Evolutionary conservation across 2,113 vertebrate species (phyloP).

Genomic region (Bos javanicus): DNA sequence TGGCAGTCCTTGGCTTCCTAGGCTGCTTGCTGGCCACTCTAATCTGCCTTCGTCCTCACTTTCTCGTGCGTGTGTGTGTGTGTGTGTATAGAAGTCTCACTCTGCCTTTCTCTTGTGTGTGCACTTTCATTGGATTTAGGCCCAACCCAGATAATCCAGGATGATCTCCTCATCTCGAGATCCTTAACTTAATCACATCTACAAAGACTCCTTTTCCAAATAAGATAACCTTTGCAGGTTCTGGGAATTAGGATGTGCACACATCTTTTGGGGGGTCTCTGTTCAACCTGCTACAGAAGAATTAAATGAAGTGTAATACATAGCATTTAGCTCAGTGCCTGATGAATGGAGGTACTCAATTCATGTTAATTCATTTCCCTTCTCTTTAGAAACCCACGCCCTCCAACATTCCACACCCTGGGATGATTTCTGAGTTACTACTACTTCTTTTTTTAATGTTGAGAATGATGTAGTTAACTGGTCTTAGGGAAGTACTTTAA

Average conservation of each 20-base stretch:
- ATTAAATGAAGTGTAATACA: background rate
- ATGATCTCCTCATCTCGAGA: background rate
- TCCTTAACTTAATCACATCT: background rate
- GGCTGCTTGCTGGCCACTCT: background rate
- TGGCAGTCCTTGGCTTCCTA: background rate
- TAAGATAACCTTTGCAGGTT: background rate
- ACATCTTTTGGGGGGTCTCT: background rate
- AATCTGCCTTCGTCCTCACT: background rate
- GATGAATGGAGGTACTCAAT: background rate
- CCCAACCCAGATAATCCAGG: background rate
- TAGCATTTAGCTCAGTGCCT: background rate
- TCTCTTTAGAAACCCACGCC: background rate
- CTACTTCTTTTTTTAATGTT: background rate
- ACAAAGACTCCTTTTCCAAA: background rate
- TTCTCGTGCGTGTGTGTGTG: background rate
- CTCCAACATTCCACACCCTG: background rate
- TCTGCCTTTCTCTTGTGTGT: background rate
- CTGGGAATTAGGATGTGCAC: background rate
- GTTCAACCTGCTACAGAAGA: background rate
- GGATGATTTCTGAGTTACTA: background rate
- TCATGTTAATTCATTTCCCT: background rate
- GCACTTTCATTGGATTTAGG: background rate
- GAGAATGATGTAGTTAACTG: background rate
- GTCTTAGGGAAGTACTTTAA: background rate
- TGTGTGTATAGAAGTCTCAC: background rate